phyloP scores from a whole-genome alignment of 2,888 invertebrate genomes.

The Pyrocoelia pectoralis region DNA sequence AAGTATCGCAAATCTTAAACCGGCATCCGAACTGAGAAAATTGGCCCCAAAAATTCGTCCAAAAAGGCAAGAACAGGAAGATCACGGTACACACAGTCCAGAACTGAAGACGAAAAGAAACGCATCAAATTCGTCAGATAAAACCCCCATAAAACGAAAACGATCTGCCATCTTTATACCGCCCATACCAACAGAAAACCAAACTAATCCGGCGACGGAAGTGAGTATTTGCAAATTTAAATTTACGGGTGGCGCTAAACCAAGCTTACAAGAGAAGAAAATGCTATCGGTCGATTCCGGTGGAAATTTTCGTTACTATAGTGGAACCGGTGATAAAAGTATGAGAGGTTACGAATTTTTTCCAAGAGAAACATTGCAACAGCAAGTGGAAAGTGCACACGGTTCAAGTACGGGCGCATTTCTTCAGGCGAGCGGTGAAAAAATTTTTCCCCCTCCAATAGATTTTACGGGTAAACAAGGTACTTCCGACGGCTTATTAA shows the following conservation, averaged over 20 bases:
- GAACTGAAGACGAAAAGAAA: slow-evolving; percentile 58
- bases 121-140: slow-evolving; percentile 54
- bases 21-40: slow-evolving; percentile 53
- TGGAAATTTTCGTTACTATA: slow-evolving; percentile 85
- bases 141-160: slow-evolving; percentile 72
- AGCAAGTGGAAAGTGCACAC: slow-evolving; percentile 64
- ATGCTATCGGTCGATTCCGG: slow-evolving; percentile 90
- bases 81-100: slow-evolving; percentile 61
- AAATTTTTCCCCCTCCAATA: slow-evolving; percentile 58
- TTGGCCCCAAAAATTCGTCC: slow-evolving; percentile 53
- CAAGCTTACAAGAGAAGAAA: slow-evolving; percentile 89
- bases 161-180: slow-evolving; percentile 86
- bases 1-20: slow-evolving; percentile 34
- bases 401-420: slow-evolving; percentile 63
- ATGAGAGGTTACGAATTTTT: slow-evolving; percentile 81
- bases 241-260: slow-evolving; percentile 90
- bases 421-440: slow-evolving; percentile 64
- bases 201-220: slow-evolving; percentile 80
- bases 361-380: slow-evolving; percentile 74
- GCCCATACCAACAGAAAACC: slow-evolving; percentile 78
- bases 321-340: slow-evolving; percentile 83
- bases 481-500: slow-evolving; percentile 53
- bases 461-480: slow-evolving; percentile 51
- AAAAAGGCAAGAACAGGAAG: slow-evolving; percentile 46
- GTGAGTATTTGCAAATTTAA: slow-evolving; percentile 89